Evolutionary conservation across 2,888 invertebrate species (phyloP), one percentile per base, ranked within the genome.

Genomic region (Idaea aversata): DNA sequence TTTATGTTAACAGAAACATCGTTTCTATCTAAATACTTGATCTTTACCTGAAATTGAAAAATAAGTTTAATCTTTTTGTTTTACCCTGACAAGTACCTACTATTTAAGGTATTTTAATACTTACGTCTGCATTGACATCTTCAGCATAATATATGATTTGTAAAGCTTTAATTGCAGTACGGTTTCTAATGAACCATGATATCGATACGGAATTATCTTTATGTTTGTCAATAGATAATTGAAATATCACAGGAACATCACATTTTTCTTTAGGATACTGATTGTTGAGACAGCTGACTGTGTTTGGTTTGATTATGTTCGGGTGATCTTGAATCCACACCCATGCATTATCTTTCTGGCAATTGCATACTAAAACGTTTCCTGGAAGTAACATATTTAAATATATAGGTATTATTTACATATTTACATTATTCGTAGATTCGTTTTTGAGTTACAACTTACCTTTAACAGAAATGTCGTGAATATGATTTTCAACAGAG

Each of bases 311-410:
- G 64, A 93, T 85, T 71, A 88, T 88, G 80, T 88, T 91, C 15
- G 96, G 96, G 91, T 98, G 97, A 87, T 97, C 97, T 81, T 97
- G 94, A 76, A 98, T 94, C 98, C 98, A 98, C 83, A 97, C 96
- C 97, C 98, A 98, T 57, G 98, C 95, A 85, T 97, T 97, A 85
- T 97, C 97, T 77, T 97, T 96, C 84, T 98, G 97, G 87, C 98
- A 98, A 82, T 95, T 96, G 90, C 98, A 98, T 80, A 96, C 95
- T 81, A 98, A 94, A 35, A 97, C 96, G 90, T 98, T 98, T 83
- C 96, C 98, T 97, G 94, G 61, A 89, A 91, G 75, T 68, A 64
- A 59, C 70, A 63, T n/a, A 6, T 15, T 47, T 57, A 57, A 38
- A 38, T 63, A 57, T 63, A 35, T 64, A 35, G 57, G 36, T 61